Conservation (phyloP, 2,888 invertebrate species). For the Microdon myrmicae region DNA sequence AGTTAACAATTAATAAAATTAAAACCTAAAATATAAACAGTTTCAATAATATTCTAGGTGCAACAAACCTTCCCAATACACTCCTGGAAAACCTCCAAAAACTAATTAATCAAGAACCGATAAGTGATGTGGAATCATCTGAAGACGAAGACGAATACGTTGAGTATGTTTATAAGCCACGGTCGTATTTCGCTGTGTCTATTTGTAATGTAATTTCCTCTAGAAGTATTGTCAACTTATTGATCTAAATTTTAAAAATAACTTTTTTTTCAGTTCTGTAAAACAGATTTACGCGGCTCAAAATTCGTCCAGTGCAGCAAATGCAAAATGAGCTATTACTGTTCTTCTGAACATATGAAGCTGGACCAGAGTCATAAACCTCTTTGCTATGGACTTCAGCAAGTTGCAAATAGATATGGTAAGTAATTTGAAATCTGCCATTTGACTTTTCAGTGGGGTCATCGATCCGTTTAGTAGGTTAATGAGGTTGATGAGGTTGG, state of each 20-base stretch:
- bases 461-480: no score
- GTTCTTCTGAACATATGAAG: conserved; percentile 72
- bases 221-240: neutral
- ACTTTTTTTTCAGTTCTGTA: conserved; percentile 58
- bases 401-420: conserved; percentile 71
- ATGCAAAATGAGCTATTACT: conserved; percentile 75
- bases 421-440: conserved; percentile 43
- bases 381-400: conserved; percentile 72
- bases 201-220: conserved; percentile 67
- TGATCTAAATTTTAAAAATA: conserved; percentile 63
- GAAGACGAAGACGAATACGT: conserved; percentile 71
- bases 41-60: conserved; percentile 31
- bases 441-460: no score
- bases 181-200: conserved; percentile 73
- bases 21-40: neutral
- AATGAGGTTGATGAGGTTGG: no score
- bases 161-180: conserved; percentile 74
- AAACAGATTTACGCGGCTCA: conserved; percentile 57
- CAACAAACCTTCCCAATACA: conserved; percentile 55
- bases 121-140: conserved; percentile 61
- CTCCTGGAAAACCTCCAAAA: conserved; percentile 60
- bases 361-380: conserved; percentile 72
- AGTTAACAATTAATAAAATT: no score
- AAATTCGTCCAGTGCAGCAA: conserved; percentile 62
- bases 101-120: conserved; percentile 59